Base-by-base conservation (phyloP, 2,888 invertebrate species). In the Caenorhabditis uteleia region DNA sequence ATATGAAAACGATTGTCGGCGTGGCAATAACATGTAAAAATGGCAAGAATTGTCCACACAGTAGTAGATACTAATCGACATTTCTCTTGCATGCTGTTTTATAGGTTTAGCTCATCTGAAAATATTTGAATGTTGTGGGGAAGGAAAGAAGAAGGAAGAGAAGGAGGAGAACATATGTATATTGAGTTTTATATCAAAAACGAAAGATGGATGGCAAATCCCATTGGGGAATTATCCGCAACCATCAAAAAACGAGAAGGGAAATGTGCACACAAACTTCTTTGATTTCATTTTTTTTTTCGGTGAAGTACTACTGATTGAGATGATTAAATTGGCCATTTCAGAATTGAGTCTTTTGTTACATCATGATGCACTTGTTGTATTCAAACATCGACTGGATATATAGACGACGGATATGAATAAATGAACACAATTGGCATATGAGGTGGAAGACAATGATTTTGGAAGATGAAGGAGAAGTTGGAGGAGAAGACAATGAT, bases 71-170 rank as follows among this genome's bases (percentile, higher is more conserved):
- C 53, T 57, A 64, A 56, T 44, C 65, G 65, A 59, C 59, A 65
- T 65, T 65, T 59, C 51, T 59, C 55, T 62, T 62, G 62, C 62
- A 62, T 62, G 43, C 56, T 56, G 27, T 50, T 18, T 33, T 34
- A 23, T 25, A 16, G 48, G 46, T 51, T 62, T 62, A 62, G 62
- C 56, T 62, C 62, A 62, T 62, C 62, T 62, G 56, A 39, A 62
- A 43, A 38, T 38, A 36, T 18, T 16, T 12, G 20, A 34, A 39
- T 33, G 29, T 40, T 51, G 50, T 6, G 31, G 38, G 53, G 50
- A 34, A 47, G 33, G 18, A 23, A 33, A 44, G 39, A 33, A 55
- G 44, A 54, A 47, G 40, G 45, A 50, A 59, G 48, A 55, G 49
- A 43, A 43, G 39, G 58, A 40, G 34, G 42, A 40, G 49, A 54